phyloP scores from a whole-genome alignment of 1,140 invertebrate species.

The Thrips palmi region DNA sequence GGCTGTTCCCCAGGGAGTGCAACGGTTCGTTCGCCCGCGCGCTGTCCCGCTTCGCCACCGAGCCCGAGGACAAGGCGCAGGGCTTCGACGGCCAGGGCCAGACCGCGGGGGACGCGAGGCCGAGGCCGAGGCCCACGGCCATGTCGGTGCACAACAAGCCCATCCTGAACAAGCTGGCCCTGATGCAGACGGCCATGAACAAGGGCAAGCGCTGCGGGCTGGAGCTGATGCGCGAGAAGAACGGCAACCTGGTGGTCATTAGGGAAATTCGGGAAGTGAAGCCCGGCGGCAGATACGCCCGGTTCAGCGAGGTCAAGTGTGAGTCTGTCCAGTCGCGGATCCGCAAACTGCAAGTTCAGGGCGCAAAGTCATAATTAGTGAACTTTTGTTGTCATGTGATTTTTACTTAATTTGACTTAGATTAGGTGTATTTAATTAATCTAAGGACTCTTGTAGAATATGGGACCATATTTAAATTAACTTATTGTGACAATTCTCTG shows the following conservation, averaged over 20 bases:
- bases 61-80: constrained; percentile 19
- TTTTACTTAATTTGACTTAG: too few species aligned
- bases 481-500: too few species aligned
- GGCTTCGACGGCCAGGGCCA: constrained; percentile 19
- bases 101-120: constrained; percentile 11
- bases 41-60: constrained; percentile 26
- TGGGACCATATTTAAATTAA: too few species aligned
- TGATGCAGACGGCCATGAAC: constrained; percentile 5
- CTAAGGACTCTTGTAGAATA: too few species aligned
- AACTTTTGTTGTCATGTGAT: too few species aligned
- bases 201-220: constrained; percentile 14
- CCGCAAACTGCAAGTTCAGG: constrained; percentile 29
- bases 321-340: constrained; percentile 32
- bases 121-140: constrained; percentile 7
- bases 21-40: constrained; percentile 29
- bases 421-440: too few species aligned
- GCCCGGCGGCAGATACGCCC: constrained; percentile 28
- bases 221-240: constrained; percentile 16
- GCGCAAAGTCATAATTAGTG: too few species aligned
- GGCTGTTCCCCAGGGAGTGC: constrained; percentile 28
- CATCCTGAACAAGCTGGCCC: constrained; percentile 4
- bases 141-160: constrained; percentile 1
- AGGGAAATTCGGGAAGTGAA: constrained; percentile 26
- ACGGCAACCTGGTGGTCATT: constrained; percentile 31
- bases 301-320: constrained; percentile 33